Conservation (phyloP, 2,888 invertebrate genomes). For the Pristionchus arcanus region DNA sequence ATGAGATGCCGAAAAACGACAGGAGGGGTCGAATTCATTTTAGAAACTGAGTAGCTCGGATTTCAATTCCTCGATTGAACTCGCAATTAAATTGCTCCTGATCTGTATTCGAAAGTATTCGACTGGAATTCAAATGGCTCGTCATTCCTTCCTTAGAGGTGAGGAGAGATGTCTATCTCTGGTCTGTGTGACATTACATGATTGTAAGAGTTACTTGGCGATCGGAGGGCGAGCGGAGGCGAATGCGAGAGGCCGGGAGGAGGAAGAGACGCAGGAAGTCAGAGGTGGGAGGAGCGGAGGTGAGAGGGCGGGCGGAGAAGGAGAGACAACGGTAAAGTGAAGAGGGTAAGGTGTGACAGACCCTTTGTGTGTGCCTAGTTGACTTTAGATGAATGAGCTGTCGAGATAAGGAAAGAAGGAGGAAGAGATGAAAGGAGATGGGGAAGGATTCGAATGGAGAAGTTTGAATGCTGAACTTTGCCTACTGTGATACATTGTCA, state of each 20-base stretch:
- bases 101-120: not conserved
- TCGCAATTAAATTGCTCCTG: not conserved
- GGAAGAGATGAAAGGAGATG: constrained; percentile 21
- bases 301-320: not conserved
- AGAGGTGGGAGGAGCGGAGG: not conserved
- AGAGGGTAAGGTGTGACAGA: not conserved
- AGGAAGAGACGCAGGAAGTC: not conserved
- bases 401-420: constrained; percentile 60
- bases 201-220: constrained; percentile 10
- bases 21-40: not conserved
- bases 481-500: not conserved
- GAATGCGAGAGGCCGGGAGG: not conserved
- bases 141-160: not conserved
- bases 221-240: not conserved
- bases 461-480: constrained; percentile 46
- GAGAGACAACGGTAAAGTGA: not conserved
- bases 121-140: constrained; percentile 9
- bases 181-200: constrained; percentile 40
- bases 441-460: not conserved
- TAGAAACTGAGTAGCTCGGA: not conserved
- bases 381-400: constrained; percentile 58
- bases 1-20: not conserved
- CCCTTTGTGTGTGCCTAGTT: constrained; percentile 42
- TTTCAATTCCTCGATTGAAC: not conserved
- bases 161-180: constrained; percentile 30